Evolutionary conservation across 2,797 vertebrate genomes (phyloP), one percentile per base, ranked within the genome.

Genomic region (Sebastes baramenuke): DNA sequence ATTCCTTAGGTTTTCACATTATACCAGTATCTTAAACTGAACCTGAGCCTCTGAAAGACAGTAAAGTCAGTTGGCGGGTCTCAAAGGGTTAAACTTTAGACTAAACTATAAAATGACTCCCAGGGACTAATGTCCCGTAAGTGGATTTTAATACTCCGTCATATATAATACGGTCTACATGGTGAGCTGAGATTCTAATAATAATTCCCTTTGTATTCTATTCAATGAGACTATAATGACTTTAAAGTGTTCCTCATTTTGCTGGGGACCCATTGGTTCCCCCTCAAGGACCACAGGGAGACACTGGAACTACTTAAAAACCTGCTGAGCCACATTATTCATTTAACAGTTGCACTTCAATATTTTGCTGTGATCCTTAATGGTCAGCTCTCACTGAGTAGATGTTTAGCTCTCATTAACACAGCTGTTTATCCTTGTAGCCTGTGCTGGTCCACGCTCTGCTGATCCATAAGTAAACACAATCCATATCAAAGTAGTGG

Each of bases 391-490:
- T 67, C 61, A 49, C 14, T 11, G 29, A 58, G 34, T 72, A 58
- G 20, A 55, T 61, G 49, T 80, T 80, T 24, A 73, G 4, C n/a
- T 67, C 56, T 46, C 46, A 75, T 75, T 68, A 80, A 27, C 42
- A 11, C 24, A 60, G 56, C 8, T 67, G 74, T 75, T 58, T 75
- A n/a, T 75, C 46, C 56, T 54, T 16, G 11, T 14, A 72, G 80
- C 4, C 16, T 42, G n/a, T 75, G 71, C 64, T 32, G 59, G 58
- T 79, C 83, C 68, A n/a, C 7, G 12, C 59, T 77, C 58, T 1
- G 36, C 70, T 84, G 72, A 58, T 73, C 18, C 69, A 52, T 34
- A 16, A 76, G 67, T 67, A 55, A 80, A 75, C 70, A 27, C 36
- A 2, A 18, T 64, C 32, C 22, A 25, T 25, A 36, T 30, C 4